These are phyloP conservation scores for Callipepla squamata DNA, from an alignment of 2,113 vertebrate genomes.

Conservation along the genomic window DNA sequence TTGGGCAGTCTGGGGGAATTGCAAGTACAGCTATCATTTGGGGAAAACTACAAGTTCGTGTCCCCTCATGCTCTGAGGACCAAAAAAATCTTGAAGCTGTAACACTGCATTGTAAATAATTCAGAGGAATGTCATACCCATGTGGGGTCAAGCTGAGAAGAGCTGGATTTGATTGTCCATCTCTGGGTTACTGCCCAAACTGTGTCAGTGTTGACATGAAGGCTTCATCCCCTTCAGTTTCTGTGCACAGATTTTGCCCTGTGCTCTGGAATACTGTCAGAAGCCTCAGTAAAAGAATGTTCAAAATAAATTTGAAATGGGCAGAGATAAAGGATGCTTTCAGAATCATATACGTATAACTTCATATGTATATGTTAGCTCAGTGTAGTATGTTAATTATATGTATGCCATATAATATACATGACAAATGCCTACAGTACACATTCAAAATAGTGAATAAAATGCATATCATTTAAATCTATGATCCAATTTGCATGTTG, in stretches of 20 bases:
- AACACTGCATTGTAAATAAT: neutral
- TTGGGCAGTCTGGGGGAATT: neutral
- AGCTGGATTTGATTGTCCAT: neutral
- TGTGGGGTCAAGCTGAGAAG: rapidly evolving
- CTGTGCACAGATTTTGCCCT: neutral
- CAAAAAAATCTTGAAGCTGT: neutral
- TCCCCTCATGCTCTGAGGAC: neutral
- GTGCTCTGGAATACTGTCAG: neutral
- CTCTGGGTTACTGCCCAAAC: neutral
- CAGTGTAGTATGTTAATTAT: neutral
- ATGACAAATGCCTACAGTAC: neutral
- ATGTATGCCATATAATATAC: neutral
- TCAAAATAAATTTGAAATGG: neutral
- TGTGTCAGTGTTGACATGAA: rapidly evolving
- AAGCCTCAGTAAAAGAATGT: neutral
- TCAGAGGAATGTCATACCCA: neutral
- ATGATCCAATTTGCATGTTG: neutral
- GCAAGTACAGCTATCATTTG: neutral
- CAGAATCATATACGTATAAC: neutral
- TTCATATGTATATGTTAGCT: neutral
- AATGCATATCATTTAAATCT: neutral
- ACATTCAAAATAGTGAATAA: neutral
- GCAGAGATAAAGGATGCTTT: neutral
- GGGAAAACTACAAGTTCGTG: neutral
- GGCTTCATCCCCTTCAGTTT: neutral